phyloP scores from a whole-genome alignment of 1,140 invertebrate species.

The Dolichoris vasculosae region DNA sequence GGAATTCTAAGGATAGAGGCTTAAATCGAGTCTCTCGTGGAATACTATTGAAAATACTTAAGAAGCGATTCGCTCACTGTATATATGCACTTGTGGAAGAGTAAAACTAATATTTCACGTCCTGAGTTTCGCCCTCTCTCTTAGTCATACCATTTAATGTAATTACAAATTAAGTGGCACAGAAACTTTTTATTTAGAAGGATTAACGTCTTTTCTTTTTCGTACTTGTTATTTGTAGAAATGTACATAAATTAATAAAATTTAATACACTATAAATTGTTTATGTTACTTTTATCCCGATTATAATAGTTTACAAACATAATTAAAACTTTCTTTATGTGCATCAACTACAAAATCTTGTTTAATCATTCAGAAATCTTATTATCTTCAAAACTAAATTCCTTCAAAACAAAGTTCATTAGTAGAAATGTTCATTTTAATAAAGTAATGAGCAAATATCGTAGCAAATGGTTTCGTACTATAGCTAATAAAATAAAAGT shows the following conservation, averaged over 20 bases:
- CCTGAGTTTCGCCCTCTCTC: background rate
- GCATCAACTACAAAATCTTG: background rate
- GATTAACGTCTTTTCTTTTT: background rate
- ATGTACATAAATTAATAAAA: background rate
- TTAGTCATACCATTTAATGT: background rate
- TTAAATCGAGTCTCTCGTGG: background rate
- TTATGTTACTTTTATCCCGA: background rate
- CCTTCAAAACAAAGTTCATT: background rate
- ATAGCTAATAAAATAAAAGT: background rate
- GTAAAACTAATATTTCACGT: background rate
- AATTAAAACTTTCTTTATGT: background rate
- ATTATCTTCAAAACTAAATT: background rate
- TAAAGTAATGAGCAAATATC: background rate
- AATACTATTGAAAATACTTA: background rate
- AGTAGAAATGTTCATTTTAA: background rate
- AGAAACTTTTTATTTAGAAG: background rate
- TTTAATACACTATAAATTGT: background rate
- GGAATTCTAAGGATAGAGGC: background rate
- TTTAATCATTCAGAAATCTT: constrained; percentile 4
- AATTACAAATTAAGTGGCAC: background rate
- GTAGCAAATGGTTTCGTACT: background rate
- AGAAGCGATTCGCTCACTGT: background rate
- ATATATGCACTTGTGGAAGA: background rate
- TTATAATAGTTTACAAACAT: background rate
- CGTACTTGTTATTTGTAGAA: background rate